A percentile compares a stretch with the other conserved stretches of the same genome.
Conservation (phyloP, 2,113 vertebrate genomes). For the Cottus gobio region DNA sequence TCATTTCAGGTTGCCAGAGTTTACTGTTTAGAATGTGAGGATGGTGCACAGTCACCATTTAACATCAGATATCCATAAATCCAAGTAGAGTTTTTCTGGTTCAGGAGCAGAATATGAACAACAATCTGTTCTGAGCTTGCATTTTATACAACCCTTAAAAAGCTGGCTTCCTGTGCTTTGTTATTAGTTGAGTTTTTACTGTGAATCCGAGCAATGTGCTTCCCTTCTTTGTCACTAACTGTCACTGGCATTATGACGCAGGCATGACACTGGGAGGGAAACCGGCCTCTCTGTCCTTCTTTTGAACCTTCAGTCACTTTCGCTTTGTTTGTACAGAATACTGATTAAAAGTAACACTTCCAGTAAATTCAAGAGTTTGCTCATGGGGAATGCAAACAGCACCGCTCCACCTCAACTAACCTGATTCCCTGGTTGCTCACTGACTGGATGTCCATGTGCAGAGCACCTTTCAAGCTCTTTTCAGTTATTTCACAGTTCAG, state of each 20-base stretch:
- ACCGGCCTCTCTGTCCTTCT: background rate
- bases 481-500: background rate
- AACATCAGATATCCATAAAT: slow-evolving; percentile 21
- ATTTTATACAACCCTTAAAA: slow-evolving; percentile 13
- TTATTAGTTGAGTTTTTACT: background rate
- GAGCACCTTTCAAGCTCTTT: background rate
- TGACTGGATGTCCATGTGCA: background rate
- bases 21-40: background rate
- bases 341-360: slow-evolving; percentile 13
- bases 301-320: background rate
- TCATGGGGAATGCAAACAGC: slow-evolving; percentile 46
- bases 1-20: background rate
- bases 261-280: background rate
- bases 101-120: slow-evolving; percentile 1
- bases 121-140: slow-evolving; percentile 16
- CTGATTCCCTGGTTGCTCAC: background rate
- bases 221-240: background rate
- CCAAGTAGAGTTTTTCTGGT: slow-evolving; percentile 5
- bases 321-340: background rate
- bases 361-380: slow-evolving; percentile 2
- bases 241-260: background rate
- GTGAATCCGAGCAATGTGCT: background rate
- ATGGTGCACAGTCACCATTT: background rate
- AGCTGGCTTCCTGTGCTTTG: background rate
- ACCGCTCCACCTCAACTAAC: background rate